Base-by-base conservation (phyloP, 2,797 vertebrate genomes). In the Spizella passerina region DNA sequence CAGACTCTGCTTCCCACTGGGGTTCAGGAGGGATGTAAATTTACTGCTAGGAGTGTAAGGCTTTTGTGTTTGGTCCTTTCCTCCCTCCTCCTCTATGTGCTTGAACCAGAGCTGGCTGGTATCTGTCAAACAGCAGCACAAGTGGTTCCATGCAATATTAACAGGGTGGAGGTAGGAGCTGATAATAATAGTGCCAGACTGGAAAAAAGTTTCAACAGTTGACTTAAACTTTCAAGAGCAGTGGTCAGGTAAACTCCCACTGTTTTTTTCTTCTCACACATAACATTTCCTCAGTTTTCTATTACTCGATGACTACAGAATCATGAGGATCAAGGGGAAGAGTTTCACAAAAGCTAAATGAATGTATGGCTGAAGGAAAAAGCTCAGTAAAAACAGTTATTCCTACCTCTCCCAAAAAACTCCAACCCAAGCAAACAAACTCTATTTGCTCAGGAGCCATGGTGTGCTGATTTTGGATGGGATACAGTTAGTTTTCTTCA, bases 171-270 rank as follows among this genome's bases (percentile, higher is more conserved):
- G 43, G 61, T 16, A 71, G 71, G 83, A 90, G 22, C 4, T 82
- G 60, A 73, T 71, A 50, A n/a, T 82, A 65, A 52, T 36, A 39
- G 47, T 57, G 39, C 30, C 30, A 61, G 71, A 80, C 15, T 75
- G 52, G 17, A 75, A 47, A 38, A 21, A 46, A 65, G n/a, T 72
- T 84, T 66, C 50, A 72, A 7, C 43, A 29, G 19, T 9, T 94
- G 68, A 91, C 44, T 77, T 70, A 27, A 95, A 69, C 50, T 91
- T 86, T 78, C 64, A 69, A 85, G 41, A 77, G 10, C n/a, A 53
- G 14, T 20, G 21, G 61, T 41, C 18, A 86, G 41, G 23, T 59
- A 47, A 82, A 86, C 11, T 93, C 27, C 23, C 50, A 7, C 5
- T 50, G 39, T n/a, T 93, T 84, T 43, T 12, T n/a, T 76, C 78